Evolutionary conservation across 2,797 vertebrate genomes (phyloP).

Genomic region (Phalloptychus januarius): DNA sequence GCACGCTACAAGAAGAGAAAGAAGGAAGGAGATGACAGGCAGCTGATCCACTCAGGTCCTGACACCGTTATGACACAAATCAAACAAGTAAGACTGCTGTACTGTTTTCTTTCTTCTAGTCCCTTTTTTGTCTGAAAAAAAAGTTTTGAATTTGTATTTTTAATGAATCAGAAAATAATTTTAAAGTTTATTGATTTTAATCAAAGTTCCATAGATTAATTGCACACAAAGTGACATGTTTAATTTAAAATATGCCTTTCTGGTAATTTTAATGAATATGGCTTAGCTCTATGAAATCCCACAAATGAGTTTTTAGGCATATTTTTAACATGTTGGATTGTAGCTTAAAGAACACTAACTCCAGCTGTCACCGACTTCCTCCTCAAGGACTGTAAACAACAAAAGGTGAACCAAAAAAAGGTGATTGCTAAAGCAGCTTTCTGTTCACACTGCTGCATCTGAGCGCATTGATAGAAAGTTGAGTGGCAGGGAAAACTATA

Average conservation of each 20-base stretch:
- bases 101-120: not conserved
- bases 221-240: not conserved
- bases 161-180: not conserved
- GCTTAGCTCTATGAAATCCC: not conserved
- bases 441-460: not conserved
- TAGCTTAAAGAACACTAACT: not conserved
- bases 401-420: not conserved
- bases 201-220: not conserved
- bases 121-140: not conserved
- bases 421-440: not conserved
- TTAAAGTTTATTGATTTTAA: not conserved
- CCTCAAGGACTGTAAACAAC: not conserved
- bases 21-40: slow-evolving; percentile 95
- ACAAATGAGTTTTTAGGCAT: not conserved
- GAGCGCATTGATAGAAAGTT: not conserved
- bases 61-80: slow-evolving; percentile 89
- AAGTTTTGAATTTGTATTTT: not conserved
- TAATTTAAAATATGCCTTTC: not conserved
- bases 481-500: not conserved
- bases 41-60: slow-evolving; percentile 82
- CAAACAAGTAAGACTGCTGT: slow-evolving; percentile 85
- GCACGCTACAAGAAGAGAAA: slow-evolving; percentile 95
- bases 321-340: not conserved
- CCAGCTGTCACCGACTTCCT: not conserved
- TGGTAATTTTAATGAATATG: not conserved